Evolutionary conservation across 2,888 invertebrate genomes (phyloP).

Genomic region (Drosophila anomelani): DNA sequence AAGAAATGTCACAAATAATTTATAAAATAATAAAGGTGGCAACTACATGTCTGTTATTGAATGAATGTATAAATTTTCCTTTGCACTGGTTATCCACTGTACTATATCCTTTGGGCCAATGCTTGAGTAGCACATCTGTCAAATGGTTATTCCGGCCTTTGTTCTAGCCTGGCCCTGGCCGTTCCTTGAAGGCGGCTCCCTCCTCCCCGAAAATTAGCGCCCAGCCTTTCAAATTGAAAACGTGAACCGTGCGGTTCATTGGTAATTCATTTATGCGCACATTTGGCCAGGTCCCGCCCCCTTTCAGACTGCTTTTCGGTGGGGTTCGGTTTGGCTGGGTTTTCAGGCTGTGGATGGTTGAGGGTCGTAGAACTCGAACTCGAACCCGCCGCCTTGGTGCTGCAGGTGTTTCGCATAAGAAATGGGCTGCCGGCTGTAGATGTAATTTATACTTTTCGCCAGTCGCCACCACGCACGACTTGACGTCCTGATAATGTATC

Average conservation of each 20-base stretch:
- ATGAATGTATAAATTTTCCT: neutral
- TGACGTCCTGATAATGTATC: conserved; percentile 80
- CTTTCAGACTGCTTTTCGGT: neutral
- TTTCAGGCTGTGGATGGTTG: neutral
- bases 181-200: neutral
- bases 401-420: conserved; percentile 77
- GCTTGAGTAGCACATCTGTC: conserved; percentile 56
- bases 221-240: conserved; percentile 72
- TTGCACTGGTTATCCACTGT: conserved; percentile 8
- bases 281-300: conserved; percentile 51
- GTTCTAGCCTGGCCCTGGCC: conserved; percentile 32
- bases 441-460: conserved; percentile 79
- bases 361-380: conserved; percentile 30
- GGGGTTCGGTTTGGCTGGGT: neutral
- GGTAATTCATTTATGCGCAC: conserved; percentile 80
- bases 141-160: conserved; percentile 63
- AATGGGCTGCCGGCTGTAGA: conserved; percentile 64
- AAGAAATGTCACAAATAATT: neutral
- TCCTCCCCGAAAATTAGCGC: conserved; percentile 63
- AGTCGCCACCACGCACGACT: conserved; percentile 77
- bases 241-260: conserved; percentile 78
- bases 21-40: neutral
- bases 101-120: neutral
- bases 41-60: neutral
- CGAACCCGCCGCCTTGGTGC: conserved; percentile 1